These are phyloP conservation scores for Iselma pallidipennis DNA, from an alignment of 2,888 invertebrate genomes.

Conservation along the genomic window DNA sequence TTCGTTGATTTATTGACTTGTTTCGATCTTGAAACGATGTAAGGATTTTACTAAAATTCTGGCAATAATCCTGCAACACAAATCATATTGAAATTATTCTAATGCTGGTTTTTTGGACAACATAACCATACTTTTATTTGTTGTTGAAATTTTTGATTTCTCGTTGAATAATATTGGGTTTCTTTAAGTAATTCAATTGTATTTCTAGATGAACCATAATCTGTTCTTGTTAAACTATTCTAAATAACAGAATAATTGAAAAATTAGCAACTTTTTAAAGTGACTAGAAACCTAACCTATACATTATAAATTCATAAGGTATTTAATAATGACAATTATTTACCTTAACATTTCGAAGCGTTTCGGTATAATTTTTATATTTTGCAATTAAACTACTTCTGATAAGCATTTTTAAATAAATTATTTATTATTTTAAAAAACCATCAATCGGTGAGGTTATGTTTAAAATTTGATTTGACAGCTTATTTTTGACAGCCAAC, in stretches of 20 bases:
- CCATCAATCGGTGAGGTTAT: neutral
- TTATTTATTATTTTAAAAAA: neutral
- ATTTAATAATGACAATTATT: neutral
- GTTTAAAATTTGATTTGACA: neutral
- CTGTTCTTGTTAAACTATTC: conserved; percentile 2
- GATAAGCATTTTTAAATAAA: conserved; percentile 15
- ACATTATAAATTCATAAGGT: conserved; percentile 5
- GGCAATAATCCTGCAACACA: conserved; percentile 1
- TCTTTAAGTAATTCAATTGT: neutral
- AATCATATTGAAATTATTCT: no score
- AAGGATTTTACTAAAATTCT: neutral
- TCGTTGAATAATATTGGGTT: neutral
- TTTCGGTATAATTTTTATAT: conserved; percentile 26
- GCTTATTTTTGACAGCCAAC: neutral
- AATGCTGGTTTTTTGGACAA: no score
- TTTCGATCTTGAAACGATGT: conserved; percentile 16
- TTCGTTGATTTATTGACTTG: conserved; percentile 1
- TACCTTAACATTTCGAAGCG: conserved; percentile 29
- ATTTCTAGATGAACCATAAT: neutral
- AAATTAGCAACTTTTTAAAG: conserved; percentile 1
- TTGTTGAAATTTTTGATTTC: neutral
- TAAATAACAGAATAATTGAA: conserved; percentile 6
- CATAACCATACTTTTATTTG: no score
- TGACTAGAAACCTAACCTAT: conserved; percentile 16
- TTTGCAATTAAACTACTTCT: conserved; percentile 22